A percentile compares a stretch with the other conserved stretches of the same genome.
Conservation (phyloP, 2,888 invertebrate genomes). For the Mesorhabditis spiculigera region DNA sequence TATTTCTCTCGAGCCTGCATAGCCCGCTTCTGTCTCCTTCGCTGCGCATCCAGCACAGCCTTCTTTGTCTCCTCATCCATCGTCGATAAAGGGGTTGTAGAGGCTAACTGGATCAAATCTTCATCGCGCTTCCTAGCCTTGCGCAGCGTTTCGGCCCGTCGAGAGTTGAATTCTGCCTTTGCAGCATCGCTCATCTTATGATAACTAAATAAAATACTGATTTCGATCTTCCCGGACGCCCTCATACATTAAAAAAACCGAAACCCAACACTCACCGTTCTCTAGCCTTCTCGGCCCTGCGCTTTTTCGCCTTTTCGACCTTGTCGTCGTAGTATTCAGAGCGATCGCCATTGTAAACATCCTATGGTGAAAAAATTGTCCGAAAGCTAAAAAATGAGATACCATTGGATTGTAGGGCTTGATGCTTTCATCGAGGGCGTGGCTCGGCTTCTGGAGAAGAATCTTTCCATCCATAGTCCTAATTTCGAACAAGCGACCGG, state of each 20-base stretch:
- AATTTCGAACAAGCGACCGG: constrained; percentile 28
- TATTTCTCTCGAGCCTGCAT: constrained; percentile 38
- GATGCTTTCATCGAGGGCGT: neutral
- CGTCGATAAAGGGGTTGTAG: constrained; percentile 15
- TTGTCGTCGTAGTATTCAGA: neutral
- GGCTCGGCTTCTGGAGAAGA: neutral
- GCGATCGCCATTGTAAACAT: no score
- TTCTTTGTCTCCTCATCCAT: constrained; percentile 19
- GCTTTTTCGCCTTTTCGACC: neutral
- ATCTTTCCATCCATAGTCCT: constrained; percentile 23
- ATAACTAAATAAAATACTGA: constrained; percentile 13
- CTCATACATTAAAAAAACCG: neutral
- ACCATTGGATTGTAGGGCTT: no score
- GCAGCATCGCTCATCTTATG: constrained; percentile 28
- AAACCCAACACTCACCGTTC: neutral
- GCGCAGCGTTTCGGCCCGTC: constrained; percentile 26
- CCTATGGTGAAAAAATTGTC: no score
- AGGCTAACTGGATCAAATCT: constrained; percentile 26
- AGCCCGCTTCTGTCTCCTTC: constrained; percentile 23
- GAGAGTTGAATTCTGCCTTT: constrained; percentile 25
- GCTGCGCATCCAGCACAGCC: constrained; percentile 20
- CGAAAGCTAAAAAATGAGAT: no score
- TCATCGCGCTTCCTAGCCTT: constrained; percentile 24
- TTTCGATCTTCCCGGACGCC: neutral
- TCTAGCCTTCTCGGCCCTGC: constrained; percentile 6